These are phyloP conservation scores for Exocentrus adspersus DNA, from an alignment of 2,888 invertebrate genomes.

Conservation along the genomic window DNA sequence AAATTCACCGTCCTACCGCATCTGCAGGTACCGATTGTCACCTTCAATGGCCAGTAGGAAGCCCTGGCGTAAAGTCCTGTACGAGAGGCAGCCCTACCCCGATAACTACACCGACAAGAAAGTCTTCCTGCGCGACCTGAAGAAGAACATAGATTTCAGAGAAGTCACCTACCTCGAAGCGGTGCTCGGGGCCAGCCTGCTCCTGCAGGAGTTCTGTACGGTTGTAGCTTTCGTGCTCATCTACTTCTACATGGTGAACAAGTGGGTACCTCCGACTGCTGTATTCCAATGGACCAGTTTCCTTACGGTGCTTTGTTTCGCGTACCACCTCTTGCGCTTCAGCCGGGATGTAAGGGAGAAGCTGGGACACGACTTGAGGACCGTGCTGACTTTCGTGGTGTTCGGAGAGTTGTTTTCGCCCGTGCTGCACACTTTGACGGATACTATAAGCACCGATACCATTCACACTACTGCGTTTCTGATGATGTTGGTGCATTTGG, in stretches of 20 bases:
- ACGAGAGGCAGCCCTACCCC: slow-evolving; percentile 85
- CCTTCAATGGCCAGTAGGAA: slow-evolving; percentile 60
- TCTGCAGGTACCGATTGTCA: too few relatives aligned
- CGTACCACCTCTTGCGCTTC: slow-evolving; percentile 65
- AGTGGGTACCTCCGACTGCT: slow-evolving; percentile 71
- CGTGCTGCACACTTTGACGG: slow-evolving; percentile 91
- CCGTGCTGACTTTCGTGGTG: slow-evolving; percentile 81
- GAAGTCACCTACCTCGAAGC: slow-evolving; percentile 78
- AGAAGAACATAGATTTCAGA: slow-evolving; percentile 83
- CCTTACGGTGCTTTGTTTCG: slow-evolving; percentile 71
- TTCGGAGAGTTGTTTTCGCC: slow-evolving; percentile 93
- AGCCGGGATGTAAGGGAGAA: slow-evolving; percentile 46
- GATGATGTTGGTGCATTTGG: slow-evolving; percentile 87
- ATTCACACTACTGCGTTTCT: slow-evolving; percentile 93
- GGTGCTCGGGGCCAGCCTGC: slow-evolving; percentile 77
- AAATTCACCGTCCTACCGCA: too few relatives aligned
- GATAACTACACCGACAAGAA: slow-evolving; percentile 91
- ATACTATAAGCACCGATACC: slow-evolving; percentile 96
- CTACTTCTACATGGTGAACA: slow-evolving; percentile 78
- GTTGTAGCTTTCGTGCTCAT: slow-evolving; percentile 78
- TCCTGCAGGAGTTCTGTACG: slow-evolving; percentile 83
- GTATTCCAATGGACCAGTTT: slow-evolving; percentile 70
- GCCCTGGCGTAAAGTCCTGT: slow-evolving; percentile 89
- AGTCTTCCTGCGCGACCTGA: slow-evolving; percentile 85
- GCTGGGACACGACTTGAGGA: slow-evolving; percentile 75